Conservation (phyloP, 2,888 invertebrate genomes). For the Synergus japonicus region DNA sequence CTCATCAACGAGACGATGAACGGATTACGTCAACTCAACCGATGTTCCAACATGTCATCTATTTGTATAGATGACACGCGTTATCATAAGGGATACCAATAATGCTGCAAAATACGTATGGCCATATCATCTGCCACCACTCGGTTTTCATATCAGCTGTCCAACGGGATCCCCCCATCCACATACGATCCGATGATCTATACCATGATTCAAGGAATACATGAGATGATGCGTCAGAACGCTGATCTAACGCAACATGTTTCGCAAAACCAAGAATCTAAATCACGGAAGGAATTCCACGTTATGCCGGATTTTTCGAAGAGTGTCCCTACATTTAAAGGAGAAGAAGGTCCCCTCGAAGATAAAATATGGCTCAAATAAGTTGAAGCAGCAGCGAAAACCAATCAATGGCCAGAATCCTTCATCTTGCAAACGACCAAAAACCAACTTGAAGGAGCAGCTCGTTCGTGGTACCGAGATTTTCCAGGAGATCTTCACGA, state of each 20-base stretch:
- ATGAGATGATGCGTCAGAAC: conserved; percentile 21
- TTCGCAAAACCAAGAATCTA: background rate
- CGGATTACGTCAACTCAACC: no score
- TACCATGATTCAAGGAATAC: background rate
- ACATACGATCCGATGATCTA: background rate
- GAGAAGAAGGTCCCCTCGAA: conserved; percentile 45
- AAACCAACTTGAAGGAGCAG: conserved; percentile 46
- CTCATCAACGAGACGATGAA: background rate
- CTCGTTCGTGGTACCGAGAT: conserved; percentile 44
- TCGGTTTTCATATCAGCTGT: background rate
- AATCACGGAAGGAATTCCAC: conserved; percentile 35
- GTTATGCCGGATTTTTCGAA: conserved; percentile 54
- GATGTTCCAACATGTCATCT: no score
- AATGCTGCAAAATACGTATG: background rate
- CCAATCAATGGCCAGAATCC: conserved; percentile 49
- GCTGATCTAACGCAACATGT: background rate
- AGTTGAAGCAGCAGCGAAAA: conserved; percentile 47
- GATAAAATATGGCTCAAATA: conserved; percentile 50
- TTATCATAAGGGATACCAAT: background rate
- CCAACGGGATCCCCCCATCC: background rate
- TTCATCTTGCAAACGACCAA: conserved; percentile 48
- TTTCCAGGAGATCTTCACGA: conserved; percentile 43
- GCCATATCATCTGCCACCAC: background rate
- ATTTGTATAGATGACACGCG: no score
- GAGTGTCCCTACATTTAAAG: conserved; percentile 47